Conservation (phyloP, 2,113 vertebrate genomes). For the Cairina moschata region DNA sequence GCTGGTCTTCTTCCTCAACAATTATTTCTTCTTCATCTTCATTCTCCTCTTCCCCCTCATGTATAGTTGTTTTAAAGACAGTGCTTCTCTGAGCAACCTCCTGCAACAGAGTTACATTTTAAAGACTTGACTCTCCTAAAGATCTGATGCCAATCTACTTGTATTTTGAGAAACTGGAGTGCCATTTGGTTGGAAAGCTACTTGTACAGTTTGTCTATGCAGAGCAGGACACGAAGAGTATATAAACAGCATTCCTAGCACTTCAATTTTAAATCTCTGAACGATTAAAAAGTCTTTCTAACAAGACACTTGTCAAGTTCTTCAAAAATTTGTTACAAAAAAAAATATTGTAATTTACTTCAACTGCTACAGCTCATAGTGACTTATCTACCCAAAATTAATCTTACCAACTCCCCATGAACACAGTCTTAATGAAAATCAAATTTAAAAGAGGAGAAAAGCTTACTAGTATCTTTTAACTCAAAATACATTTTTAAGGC, state of each 20-base stretch:
- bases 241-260: not conserved
- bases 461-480: not conserved
- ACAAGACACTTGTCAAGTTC: not conserved
- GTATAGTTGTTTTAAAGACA: constrained; percentile 80
- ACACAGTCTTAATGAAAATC: not conserved
- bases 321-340: not conserved
- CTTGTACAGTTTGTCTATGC: not conserved
- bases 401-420: not conserved
- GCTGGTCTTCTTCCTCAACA: constrained; percentile 78
- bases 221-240: not conserved
- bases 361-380: not conserved
- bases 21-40: constrained; percentile 67
- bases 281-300: not conserved
- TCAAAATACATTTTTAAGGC: not conserved
- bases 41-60: constrained; percentile 73
- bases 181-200: not conserved
- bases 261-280: not conserved
- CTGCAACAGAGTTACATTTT: constrained; percentile 68
- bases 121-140: not conserved
- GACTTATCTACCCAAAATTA: not conserved
- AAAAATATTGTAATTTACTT: not conserved
- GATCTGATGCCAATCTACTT: not conserved
- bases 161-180: not conserved
- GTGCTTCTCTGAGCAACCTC: constrained; percentile 89
- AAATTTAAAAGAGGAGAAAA: not conserved